Evolutionary conservation across 1,140 invertebrate genomes (phyloP).

Genomic region (Lethocerus indicus): DNA sequence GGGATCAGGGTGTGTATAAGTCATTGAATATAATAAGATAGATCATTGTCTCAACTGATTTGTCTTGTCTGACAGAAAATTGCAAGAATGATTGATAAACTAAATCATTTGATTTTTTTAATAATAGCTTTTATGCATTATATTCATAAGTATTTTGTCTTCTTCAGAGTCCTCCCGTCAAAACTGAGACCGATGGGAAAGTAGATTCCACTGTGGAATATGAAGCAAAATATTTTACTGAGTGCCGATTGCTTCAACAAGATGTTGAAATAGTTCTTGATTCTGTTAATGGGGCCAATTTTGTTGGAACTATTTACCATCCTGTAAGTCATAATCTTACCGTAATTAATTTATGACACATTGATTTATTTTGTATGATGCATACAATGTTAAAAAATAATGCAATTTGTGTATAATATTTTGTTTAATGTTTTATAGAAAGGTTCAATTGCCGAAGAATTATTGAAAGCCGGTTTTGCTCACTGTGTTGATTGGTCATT

Average conservation of each 20-base stretch:
- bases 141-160: background rate
- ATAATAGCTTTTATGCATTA: background rate
- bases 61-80: background rate
- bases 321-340: constrained; percentile 38
- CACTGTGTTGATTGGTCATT: constrained; percentile 97
- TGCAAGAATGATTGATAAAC: background rate
- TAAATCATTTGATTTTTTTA: background rate
- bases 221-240: constrained; percentile 72
- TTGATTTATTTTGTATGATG: background rate
- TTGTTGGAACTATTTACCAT: constrained; percentile 88
- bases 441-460: constrained; percentile 86
- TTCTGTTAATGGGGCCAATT: constrained; percentile 72
- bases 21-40: background rate
- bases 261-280: constrained; percentile 88
- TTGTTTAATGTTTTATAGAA: constrained; percentile 30
- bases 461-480: constrained; percentile 84
- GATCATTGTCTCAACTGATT: background rate
- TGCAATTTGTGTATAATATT: constrained; percentile 7
- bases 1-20: constrained; percentile 52
- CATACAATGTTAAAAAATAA: background rate
- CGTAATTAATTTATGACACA: background rate
- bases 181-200: constrained; percentile 46
- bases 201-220: constrained; percentile 34
- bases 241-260: constrained; percentile 75
- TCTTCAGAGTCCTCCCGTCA: constrained; percentile 51